These are phyloP conservation scores for Brachionus rotundiformis DNA, from an alignment of 1,140 invertebrate species.

Conservation along the genomic window DNA sequence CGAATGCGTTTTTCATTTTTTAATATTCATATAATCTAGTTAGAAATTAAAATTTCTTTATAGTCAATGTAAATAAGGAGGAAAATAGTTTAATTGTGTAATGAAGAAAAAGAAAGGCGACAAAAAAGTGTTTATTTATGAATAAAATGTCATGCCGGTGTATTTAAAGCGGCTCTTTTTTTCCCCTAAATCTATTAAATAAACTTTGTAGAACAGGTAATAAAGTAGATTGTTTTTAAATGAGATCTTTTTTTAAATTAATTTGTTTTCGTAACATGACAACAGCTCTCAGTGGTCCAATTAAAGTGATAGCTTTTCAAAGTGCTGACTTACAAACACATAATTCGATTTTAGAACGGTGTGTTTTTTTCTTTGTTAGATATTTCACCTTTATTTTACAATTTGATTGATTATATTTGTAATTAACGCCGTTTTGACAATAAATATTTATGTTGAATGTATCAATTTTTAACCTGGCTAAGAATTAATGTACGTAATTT, in stretches of 20 bases:
- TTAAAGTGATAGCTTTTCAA: conserved; percentile 38
- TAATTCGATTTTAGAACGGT: not conserved
- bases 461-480: not conserved
- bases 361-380: conserved; percentile 23
- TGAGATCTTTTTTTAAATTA: conserved; percentile 22
- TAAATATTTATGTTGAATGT: not conserved
- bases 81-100: not conserved
- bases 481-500: not conserved
- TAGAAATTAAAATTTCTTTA: not conserved
- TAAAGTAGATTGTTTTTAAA: conserved; percentile 48
- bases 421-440: conserved; percentile 1
- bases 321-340: conserved; percentile 6
- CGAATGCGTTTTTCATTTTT: conserved; percentile 13
- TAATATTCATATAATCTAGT: not conserved
- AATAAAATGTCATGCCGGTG: conserved; percentile 35
- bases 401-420: not conserved
- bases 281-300: conserved; percentile 34
- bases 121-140: conserved; percentile 40
- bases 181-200: conserved; percentile 38
- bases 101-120: conserved; percentile 8
- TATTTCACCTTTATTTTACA: conserved; percentile 10
- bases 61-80: not conserved
- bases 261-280: conserved; percentile 41
- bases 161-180: not conserved
- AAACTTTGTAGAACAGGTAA: conserved; percentile 31